phyloP scores from a whole-genome alignment of 2,888 invertebrate species.

The Caprella mutica region DNA sequence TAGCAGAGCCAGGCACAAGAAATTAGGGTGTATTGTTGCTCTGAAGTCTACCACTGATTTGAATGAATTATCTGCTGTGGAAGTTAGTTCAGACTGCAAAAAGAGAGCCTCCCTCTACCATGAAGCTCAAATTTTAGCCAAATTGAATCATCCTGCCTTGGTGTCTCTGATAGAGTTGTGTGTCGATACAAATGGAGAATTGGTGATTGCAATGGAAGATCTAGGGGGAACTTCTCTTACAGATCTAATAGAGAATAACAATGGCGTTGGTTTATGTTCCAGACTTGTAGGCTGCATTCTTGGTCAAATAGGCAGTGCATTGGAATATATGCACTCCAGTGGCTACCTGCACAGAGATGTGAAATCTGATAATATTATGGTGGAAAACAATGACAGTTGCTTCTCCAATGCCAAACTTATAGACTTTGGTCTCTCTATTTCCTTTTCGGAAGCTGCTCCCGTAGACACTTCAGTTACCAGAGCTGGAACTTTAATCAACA shows the following conservation, averaged over 20 bases:
- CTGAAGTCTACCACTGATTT: neutral
- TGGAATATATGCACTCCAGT: slow-evolving; percentile 16
- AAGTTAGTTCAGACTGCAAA: neutral
- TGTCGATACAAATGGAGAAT: slow-evolving; percentile 6
- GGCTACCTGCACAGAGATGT: slow-evolving; percentile 24
- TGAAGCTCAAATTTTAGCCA: slow-evolving; percentile 20
- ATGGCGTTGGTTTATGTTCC: slow-evolving; percentile 8
- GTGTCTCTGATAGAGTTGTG: slow-evolving; percentile 21
- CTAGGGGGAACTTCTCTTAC: slow-evolving; percentile 18
- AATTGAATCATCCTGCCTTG: slow-evolving; percentile 18
- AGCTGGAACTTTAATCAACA: slow-evolving; percentile 18
- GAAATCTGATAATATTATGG: slow-evolving; percentile 27
- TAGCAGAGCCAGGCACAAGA: slow-evolving; percentile 2
- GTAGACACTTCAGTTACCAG: slow-evolving; percentile 12
- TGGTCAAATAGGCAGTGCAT: slow-evolving; percentile 15
- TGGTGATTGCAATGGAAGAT: slow-evolving; percentile 19
- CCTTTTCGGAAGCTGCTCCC: slow-evolving; percentile 5
- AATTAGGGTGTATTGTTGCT: neutral
- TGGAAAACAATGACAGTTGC: neutral
- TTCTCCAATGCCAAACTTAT: slow-evolving; percentile 15
- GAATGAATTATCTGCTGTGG: neutral
- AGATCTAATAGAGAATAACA: slow-evolving; percentile 8
- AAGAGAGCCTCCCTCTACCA: slow-evolving; percentile 13
- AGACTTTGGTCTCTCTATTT: slow-evolving; percentile 19
- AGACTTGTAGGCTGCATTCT: slow-evolving; percentile 7